A percentile compares a stretch with the other conserved stretches of the same genome.
These are phyloP conservation scores for Lepus timidus DNA, from an alignment of 2,113 vertebrate genomes.

Conservation along the genomic window DNA sequence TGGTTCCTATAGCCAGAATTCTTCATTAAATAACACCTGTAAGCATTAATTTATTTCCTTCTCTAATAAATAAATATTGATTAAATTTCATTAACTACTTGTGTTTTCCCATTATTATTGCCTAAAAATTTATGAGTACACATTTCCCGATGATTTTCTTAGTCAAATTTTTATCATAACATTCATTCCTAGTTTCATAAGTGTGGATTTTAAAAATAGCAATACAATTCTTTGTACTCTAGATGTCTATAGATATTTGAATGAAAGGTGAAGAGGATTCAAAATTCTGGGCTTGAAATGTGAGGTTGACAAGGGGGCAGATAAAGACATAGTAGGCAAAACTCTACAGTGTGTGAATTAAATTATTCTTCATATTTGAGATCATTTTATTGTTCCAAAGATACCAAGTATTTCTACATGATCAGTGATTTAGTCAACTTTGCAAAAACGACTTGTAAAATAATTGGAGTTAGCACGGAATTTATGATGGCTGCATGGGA, in stretches of 20 bases:
- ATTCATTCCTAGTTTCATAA: background rate
- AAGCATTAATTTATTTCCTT: background rate
- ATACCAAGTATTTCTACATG: background rate
- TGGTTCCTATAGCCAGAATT: background rate
- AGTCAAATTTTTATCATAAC: background rate
- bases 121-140: background rate
- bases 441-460: constrained; percentile 12
- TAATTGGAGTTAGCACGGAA: background rate
- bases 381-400: background rate
- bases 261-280: background rate
- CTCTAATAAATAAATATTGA: constrained; percentile 24
- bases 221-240: background rate
- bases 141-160: background rate
- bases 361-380: background rate
- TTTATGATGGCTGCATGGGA: background rate
- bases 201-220: background rate
- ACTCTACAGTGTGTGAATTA: background rate
- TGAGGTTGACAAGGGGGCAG: background rate
- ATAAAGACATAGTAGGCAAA: background rate
- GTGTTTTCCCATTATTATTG: constrained; percentile 13
- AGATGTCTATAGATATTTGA: background rate
- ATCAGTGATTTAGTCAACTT: background rate
- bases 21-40: background rate
- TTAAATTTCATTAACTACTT: background rate
- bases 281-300: background rate